These are phyloP conservation scores for Psephotus haematonotus DNA, from an alignment of 2,113 vertebrate genomes.

Conservation along the genomic window DNA sequence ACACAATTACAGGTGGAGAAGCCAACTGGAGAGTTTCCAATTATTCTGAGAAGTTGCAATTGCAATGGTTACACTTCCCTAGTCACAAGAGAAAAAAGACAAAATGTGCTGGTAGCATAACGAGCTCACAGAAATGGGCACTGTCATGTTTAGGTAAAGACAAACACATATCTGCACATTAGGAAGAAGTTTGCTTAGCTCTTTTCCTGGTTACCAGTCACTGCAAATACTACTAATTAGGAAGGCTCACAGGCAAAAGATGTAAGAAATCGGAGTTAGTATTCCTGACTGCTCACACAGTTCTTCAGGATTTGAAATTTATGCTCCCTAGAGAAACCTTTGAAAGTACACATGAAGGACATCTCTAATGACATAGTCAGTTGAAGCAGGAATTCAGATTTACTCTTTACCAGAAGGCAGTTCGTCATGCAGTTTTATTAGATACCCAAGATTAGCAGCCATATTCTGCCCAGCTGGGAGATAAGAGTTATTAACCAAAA, in stretches of 20 bases:
- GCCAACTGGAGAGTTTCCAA: not conserved
- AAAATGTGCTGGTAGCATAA: constrained; percentile 14
- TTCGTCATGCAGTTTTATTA: constrained; percentile 31
- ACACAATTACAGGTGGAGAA: not conserved
- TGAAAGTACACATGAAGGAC: not conserved
- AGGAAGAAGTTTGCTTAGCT: not conserved
- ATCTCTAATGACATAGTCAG: not conserved
- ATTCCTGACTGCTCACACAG: not conserved
- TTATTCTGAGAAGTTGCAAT: constrained; percentile 1
- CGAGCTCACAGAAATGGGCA: not conserved
- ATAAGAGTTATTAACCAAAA: not conserved
- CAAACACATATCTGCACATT: not conserved
- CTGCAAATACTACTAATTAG: not conserved
- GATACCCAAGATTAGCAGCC: not conserved
- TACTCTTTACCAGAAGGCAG: not conserved
- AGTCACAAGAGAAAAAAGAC: not conserved
- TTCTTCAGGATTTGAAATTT: not conserved
- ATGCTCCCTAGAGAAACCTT: not conserved
- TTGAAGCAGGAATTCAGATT: not conserved
- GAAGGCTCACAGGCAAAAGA: constrained; percentile 8
- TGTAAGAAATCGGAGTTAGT: not conserved
- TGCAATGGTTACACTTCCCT: not conserved
- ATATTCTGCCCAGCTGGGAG: not conserved
- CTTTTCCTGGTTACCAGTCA: not conserved
- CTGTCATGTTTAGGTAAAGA: not conserved